Evolutionary conservation across 2,113 vertebrate genomes (phyloP).

Genomic region (Sprattus sprattus): DNA sequence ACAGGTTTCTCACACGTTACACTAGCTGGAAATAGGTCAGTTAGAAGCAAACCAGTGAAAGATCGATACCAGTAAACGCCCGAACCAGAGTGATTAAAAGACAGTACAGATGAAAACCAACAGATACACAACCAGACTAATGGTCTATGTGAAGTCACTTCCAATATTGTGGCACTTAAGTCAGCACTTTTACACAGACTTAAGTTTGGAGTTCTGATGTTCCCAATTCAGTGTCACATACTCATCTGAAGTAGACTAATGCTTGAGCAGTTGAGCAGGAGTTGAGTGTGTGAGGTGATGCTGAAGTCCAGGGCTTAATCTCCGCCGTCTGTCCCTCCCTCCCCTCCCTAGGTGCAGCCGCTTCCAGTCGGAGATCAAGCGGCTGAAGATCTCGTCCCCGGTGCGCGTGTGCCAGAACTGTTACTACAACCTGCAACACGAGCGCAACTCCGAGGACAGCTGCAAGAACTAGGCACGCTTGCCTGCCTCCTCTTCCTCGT

Average conservation of each 20-base stretch:
- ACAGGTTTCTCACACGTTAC: background rate
- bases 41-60: too few relatives aligned
- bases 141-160: background rate
- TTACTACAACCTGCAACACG: conserved; percentile 94
- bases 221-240: background rate
- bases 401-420: conserved; percentile 99
- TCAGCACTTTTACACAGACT: too few relatives aligned
- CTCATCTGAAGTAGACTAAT: background rate
- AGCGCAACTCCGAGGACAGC: conserved; percentile 82
- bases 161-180: too few relatives aligned
- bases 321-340: background rate
- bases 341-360: conserved; percentile 86
- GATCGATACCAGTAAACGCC: background rate
- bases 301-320: background rate
- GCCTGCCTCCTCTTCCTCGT: background rate
- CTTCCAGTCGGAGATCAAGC: conserved; percentile 96
- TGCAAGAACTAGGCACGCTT: conserved; percentile 74
- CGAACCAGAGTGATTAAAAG: too few relatives aligned
- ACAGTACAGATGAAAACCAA: background rate
- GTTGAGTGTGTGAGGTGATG: background rate
- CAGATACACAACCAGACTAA: background rate
- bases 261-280: background rate
- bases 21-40: too few relatives aligned
- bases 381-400: conserved; percentile 95
- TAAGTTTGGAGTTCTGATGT: too few relatives aligned